These are phyloP conservation scores for Trachelus iudaicus DNA, from an alignment of 2,888 invertebrate species.

Conservation along the genomic window DNA sequence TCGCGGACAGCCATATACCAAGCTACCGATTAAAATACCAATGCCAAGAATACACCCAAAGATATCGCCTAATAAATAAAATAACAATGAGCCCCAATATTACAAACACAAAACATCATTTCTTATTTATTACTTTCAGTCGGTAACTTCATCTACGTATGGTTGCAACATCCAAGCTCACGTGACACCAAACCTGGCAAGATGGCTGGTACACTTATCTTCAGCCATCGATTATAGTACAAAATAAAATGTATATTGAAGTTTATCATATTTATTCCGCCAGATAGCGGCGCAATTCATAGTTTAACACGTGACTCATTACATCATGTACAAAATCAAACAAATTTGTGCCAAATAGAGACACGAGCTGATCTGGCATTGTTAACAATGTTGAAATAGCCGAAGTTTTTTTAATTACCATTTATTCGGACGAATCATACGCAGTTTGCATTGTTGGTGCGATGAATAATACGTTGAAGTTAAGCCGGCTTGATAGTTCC, in stretches of 20 bases:
- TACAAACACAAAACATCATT: background rate
- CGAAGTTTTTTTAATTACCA: background rate
- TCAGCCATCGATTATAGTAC: background rate
- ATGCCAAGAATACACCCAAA: background rate
- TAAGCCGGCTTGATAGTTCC: conserved; percentile 4
- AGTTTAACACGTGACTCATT: conserved; percentile 15
- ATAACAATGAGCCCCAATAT: background rate
- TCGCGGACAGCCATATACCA: background rate
- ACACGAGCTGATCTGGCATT: conserved; percentile 27
- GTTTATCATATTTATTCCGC: background rate
- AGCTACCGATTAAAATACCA: too few species aligned
- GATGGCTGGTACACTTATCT: too few species aligned
- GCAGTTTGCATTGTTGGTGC: background rate
- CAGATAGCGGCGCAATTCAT: background rate
- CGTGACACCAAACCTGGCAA: background rate
- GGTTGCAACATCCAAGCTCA: background rate
- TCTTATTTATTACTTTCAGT: background rate
- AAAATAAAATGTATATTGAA: background rate
- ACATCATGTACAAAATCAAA: conserved; percentile 35
- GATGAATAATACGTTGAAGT: background rate
- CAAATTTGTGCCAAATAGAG: conserved; percentile 25
- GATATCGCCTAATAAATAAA: background rate
- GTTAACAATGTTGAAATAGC: background rate
- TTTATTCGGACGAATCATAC: background rate
- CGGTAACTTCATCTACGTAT: background rate